Evolutionary conservation across 1,140 invertebrate species (phyloP).

Genomic region (Conus betulinus): DNA sequence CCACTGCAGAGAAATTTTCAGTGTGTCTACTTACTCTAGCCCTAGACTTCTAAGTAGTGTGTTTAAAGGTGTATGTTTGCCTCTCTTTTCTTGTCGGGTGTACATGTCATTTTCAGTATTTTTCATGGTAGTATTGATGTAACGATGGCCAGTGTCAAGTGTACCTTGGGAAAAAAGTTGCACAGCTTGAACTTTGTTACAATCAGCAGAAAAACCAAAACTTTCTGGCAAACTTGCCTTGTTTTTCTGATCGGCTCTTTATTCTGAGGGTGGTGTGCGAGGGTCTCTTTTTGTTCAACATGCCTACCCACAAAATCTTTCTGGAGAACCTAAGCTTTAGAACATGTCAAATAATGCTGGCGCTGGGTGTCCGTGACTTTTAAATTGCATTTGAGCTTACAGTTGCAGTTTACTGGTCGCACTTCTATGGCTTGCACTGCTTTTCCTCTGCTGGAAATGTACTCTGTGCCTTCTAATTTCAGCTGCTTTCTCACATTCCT

Average conservation of each 20-base stretch:
- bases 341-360: constrained; percentile 26
- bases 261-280: constrained; percentile 9
- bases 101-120: constrained; percentile 33
- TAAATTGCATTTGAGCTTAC: constrained; percentile 37
- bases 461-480: constrained; percentile 9
- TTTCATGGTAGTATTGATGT: constrained; percentile 30
- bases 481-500: constrained; percentile 22
- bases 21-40: constrained; percentile 42
- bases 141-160: constrained; percentile 39
- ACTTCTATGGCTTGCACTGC: not conserved
- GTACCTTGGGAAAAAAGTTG: constrained; percentile 42
- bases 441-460: constrained; percentile 34
- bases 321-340: constrained; percentile 11
- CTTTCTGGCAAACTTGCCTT: constrained; percentile 21
- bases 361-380: constrained; percentile 43
- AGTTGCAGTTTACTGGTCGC: constrained; percentile 33
- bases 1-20: constrained; percentile 42
- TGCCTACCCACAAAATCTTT: constrained; percentile 30
- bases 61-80: constrained; percentile 39
- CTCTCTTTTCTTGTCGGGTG: constrained; percentile 37
- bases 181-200: constrained; percentile 36
- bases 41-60: constrained; percentile 24
- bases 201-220: constrained; percentile 14
- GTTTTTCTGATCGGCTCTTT: not conserved
- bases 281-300: constrained; percentile 26